Evolutionary conservation across 2,797 vertebrate species (phyloP).

Genomic region (Lacerta bilineata): DNA sequence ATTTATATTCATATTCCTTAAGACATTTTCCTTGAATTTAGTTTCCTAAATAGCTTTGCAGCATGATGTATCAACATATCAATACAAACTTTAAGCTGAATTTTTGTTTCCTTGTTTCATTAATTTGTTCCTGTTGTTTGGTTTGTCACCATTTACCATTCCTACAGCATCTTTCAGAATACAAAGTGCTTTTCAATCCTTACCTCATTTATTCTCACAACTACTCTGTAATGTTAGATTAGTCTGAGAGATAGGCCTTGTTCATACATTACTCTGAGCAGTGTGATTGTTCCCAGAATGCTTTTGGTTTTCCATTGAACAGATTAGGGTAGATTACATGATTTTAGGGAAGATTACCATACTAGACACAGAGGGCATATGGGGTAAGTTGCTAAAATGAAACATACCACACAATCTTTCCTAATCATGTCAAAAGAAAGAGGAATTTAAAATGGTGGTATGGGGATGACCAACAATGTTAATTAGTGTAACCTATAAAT

Average conservation of each 20-base stretch:
- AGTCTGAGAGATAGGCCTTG: background rate
- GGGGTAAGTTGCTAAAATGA: background rate
- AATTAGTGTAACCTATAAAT: background rate
- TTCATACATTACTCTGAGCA: background rate
- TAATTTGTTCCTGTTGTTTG: constrained; percentile 12
- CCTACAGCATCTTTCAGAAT: background rate
- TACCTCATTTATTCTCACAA: constrained; percentile 9
- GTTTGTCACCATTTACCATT: background rate
- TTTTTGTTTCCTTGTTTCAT: background rate
- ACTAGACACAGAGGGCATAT: no score
- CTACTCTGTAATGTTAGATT: background rate
- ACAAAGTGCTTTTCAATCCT: constrained; percentile 6
- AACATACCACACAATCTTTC: background rate
- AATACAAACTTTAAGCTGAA: background rate
- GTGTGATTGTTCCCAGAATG: background rate
- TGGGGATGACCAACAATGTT: background rate
- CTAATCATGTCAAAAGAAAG: background rate
- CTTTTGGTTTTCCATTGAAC: background rate
- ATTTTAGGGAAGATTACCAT: no score
- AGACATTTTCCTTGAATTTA: background rate
- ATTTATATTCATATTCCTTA: constrained; percentile 13
- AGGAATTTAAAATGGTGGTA: background rate
- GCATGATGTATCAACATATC: constrained; percentile 2
- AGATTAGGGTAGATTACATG: background rate
- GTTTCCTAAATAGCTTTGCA: background rate